Conservation (phyloP, 1,140 invertebrate species). For the Drosophila seguyi region DNA sequence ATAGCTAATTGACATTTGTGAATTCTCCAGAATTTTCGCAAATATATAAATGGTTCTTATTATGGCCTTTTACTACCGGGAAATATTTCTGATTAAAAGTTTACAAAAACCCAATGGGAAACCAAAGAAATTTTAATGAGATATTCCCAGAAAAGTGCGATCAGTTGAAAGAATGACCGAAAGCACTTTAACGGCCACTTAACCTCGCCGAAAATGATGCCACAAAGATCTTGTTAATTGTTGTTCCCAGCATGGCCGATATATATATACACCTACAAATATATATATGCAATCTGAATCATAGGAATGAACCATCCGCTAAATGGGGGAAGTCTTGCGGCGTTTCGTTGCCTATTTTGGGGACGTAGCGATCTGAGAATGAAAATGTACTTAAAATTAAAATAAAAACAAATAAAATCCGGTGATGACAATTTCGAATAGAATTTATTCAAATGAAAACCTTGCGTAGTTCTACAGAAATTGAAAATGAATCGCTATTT, state of each 20-base stretch:
- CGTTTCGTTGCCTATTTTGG: conserved; percentile 50
- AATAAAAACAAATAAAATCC: conserved; percentile 31
- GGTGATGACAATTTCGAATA: conserved; percentile 58
- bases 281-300: conserved; percentile 57
- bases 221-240: conserved; percentile 68
- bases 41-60: neutral
- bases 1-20: neutral
- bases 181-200: conserved; percentile 57
- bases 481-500: conserved; percentile 56
- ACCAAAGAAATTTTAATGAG: conserved; percentile 50
- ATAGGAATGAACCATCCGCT: conserved; percentile 44
- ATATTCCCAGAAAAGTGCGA: conserved; percentile 35
- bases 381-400: conserved; percentile 29
- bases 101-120: conserved; percentile 20
- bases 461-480: conserved; percentile 57
- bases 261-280: neutral
- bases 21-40: neutral
- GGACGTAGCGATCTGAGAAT: conserved; percentile 16
- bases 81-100: conserved; percentile 16
- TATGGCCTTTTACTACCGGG: conserved; percentile 6
- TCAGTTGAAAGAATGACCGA: conserved; percentile 29
- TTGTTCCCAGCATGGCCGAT: conserved; percentile 33
- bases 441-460: conserved; percentile 50
- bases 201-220: conserved; percentile 49
- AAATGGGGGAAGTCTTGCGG: conserved; percentile 45